These are phyloP conservation scores for Drosophila aff. DNA, from an alignment of 1,140 invertebrate species.

Conservation along the genomic window DNA sequence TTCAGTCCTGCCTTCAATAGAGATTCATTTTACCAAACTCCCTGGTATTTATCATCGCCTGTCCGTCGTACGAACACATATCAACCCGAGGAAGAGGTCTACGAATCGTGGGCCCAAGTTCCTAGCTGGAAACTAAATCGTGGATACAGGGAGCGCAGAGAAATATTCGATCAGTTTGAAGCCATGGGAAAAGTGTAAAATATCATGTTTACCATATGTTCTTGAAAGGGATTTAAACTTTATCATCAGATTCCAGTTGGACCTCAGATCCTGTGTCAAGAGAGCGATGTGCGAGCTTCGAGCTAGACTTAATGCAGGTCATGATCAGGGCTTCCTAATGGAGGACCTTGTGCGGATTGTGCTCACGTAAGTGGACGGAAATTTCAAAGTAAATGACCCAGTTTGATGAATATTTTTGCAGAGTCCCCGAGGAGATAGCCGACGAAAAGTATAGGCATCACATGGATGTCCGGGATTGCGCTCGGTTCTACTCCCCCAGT, in stretches of 20 bases:
- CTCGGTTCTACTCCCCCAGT: conserved; percentile 42
- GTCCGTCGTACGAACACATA: not conserved
- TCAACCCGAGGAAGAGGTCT: conserved; percentile 27
- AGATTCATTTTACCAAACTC: conserved; percentile 49
- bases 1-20: conserved; percentile 10
- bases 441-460: conserved; percentile 53
- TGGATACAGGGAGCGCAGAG: conserved; percentile 58
- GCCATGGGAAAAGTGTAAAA: conserved; percentile 61
- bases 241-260: conserved; percentile 48
- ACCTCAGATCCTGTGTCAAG: conserved; percentile 62
- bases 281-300: conserved; percentile 65
- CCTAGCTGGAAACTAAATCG: conserved; percentile 68
- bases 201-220: too few species aligned
- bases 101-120: conserved; percentile 53
- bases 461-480: conserved; percentile 33
- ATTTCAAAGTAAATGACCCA: not conserved
- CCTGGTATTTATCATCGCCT: conserved; percentile 27
- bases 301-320: conserved; percentile 23
- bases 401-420: not conserved
- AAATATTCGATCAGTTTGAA: conserved; percentile 66
- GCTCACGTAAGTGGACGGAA: conserved; percentile 38
- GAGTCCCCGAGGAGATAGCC: conserved; percentile 48
- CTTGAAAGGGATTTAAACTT: not conserved
- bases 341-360: conserved; percentile 64
- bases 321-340: conserved; percentile 45